Evolutionary conservation across 2,113 vertebrate genomes (phyloP).

Genomic region (Gymnarchus niloticus): DNA sequence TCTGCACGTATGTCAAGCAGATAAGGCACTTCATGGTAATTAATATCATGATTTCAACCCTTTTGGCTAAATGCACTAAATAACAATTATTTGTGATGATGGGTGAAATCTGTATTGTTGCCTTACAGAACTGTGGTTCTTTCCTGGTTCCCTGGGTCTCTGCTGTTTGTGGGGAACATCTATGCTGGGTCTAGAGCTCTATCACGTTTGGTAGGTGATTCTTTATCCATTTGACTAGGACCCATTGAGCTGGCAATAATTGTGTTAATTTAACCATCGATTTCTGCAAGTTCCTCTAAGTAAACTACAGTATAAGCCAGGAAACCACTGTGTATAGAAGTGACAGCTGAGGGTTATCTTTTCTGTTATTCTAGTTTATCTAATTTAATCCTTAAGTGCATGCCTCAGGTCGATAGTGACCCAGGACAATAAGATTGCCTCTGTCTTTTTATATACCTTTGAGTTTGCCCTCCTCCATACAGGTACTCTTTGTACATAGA

Average conservation of each 20-base stretch:
- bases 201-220: constrained; percentile 74
- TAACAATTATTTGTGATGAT: not conserved
- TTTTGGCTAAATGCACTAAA: not conserved
- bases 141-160: constrained; percentile 79
- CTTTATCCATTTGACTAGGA: not conserved
- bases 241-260: not conserved
- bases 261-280: not conserved
- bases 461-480: too few species aligned
- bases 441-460: too few species aligned
- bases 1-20: not conserved
- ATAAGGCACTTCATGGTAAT: not conserved
- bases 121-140: constrained; percentile 68
- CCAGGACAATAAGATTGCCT: too few species aligned
- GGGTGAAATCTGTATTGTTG: not conserved
- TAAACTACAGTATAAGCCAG: not conserved
- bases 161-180: constrained; percentile 85
- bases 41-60: not conserved
- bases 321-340: not conserved
- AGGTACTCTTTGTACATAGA: too few species aligned
- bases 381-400: too few species aligned
- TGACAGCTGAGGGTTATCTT: not conserved
- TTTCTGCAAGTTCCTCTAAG: not conserved
- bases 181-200: constrained; percentile 89
- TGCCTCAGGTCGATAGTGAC: too few species aligned
- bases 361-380: too few species aligned